Percentiles rank a stretch among this genome's conserved stretches.
Evolutionary conservation across 2,113 vertebrate species (phyloP).

Genomic region (Mormyrus lacerda): DNA sequence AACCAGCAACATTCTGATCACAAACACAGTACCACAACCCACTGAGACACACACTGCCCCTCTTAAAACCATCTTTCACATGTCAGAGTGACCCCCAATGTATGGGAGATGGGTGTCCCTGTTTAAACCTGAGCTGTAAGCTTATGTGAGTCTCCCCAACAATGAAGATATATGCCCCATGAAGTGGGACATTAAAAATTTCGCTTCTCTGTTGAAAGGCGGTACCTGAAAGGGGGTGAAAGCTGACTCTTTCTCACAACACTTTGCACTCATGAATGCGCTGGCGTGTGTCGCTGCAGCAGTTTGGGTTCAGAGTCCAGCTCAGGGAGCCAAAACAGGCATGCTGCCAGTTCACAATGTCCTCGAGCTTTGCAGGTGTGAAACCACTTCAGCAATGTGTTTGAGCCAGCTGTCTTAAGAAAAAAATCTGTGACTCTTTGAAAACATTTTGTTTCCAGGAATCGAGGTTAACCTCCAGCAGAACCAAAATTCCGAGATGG

Average conservation of each 20-base stretch:
- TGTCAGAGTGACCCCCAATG: background rate
- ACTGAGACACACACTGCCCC: background rate
- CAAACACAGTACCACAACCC: background rate
- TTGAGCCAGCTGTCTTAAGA: background rate
- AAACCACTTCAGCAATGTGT: background rate
- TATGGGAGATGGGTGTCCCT: background rate
- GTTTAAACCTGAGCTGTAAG: background rate
- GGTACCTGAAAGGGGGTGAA: background rate
- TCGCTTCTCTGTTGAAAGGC: background rate
- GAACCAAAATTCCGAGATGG: background rate
- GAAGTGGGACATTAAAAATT: background rate
- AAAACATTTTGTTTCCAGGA: background rate
- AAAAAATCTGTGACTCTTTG: background rate
- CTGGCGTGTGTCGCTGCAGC: background rate
- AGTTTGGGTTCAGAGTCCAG: background rate
- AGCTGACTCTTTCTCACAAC: background rate
- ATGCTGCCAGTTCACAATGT: background rate
- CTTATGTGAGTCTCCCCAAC: background rate
- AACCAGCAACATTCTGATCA: background rate
- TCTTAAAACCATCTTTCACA: background rate
- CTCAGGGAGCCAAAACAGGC: background rate
- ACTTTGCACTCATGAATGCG: background rate
- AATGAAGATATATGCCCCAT: background rate
- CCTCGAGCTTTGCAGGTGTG: background rate
- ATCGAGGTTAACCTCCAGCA: background rate